Evolutionary conservation across 2,797 vertebrate species (phyloP), one percentile per base, ranked within the genome.

Genomic region (Sebastes miniatus): DNA sequence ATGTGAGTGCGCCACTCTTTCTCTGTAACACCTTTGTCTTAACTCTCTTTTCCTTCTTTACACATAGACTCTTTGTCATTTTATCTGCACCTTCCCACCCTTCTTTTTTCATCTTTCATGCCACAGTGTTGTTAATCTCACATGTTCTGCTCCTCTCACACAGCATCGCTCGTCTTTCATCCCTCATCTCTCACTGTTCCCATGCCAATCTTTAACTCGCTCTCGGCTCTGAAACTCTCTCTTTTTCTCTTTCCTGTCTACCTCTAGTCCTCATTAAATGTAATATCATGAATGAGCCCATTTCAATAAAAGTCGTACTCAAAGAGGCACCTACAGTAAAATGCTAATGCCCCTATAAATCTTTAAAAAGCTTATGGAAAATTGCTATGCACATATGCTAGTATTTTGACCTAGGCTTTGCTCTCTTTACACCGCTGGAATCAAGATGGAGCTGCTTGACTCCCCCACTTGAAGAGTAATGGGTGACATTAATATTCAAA

Each of bases 281-380:
- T 64, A 67, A 76, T 89, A 88, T 78, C 62, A 54, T 81, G 59
- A 88, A 81, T 68, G 59, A 68, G 75, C 22, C 74, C 71, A 16
- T 88, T 90, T 87, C 85, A 87, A 87, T 92, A 89, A 76, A 73
- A 57, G 61, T 68, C 75, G 76, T 74, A 68, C 78, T 83, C 81
- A 87, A 62, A 83, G 77, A 77, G 78, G 67, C 73, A 79, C 75
- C 68, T 83, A 71, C 76, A 82, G 70, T 81, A 68, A 92, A 90
- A 95, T 93, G 92, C 79, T 91, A 95, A 94, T 93, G 88, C 52
- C 67, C 61, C 83, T 66, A 91, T 94, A 80, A 94, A 94, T 94
- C 83, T 95, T 95, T 94, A 85, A 93, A 90, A 81, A 70, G 82
- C 83, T 66, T 22, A 43, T 70, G 76, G 78, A 91, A 0, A 83